These are phyloP conservation scores for Siniperca scherzeri DNA, from an alignment of 2,797 vertebrate genomes.

Conservation along the genomic window DNA sequence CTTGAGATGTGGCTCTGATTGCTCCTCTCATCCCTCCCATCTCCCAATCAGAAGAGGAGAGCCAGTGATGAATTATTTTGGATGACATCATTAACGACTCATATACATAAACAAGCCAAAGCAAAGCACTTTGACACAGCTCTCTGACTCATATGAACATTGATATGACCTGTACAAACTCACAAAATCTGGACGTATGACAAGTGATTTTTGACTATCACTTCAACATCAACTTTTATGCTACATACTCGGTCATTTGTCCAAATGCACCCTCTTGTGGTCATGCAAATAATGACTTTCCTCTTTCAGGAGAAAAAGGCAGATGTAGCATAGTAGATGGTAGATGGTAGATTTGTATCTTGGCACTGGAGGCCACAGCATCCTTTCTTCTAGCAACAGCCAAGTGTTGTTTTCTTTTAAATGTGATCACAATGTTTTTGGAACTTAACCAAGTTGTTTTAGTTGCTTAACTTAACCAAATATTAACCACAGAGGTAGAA, in stretches of 20 bases:
- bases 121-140: conserved; percentile 21
- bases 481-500: not conserved
- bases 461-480: not conserved
- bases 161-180: not conserved
- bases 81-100: conserved; percentile 46
- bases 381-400: no score
- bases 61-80: conserved; percentile 37
- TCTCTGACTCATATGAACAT: not conserved
- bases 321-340: no score
- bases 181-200: not conserved
- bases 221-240: not conserved
- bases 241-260: not conserved
- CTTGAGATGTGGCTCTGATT: conserved; percentile 61
- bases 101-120: conserved; percentile 46
- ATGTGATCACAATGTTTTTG: not conserved
- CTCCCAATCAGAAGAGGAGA: conserved; percentile 58
- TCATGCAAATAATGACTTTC: no score
- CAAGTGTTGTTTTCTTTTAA: no score
- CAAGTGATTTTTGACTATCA: not conserved
- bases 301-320: no score
- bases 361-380: no score
- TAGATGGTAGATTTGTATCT: no score
- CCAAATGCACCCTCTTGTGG: not conserved
- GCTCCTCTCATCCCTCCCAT: conserved; percentile 36
- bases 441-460: not conserved